Base-by-base conservation (phyloP, 30 jellyfish, hydroid and myxozoan species). In the Pseudorhiza aurosa region DNA sequence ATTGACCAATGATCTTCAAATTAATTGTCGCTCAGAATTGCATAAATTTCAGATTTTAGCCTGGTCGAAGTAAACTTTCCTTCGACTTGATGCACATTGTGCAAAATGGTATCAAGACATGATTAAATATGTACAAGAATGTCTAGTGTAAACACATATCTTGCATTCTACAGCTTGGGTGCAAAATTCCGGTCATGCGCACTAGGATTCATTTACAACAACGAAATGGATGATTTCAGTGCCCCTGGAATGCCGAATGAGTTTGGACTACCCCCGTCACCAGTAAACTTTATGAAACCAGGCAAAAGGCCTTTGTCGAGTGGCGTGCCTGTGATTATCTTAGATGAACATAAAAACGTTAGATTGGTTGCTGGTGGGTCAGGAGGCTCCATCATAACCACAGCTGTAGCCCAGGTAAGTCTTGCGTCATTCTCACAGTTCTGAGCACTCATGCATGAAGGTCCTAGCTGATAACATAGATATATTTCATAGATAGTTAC, bases 171-270 rank as follows among this genome's bases (percentile, higher is more conserved):
- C 59, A 94, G 99, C 64, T 87, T 94, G 51, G 99, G 99, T 8
- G 99, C 99, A 0, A 94, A 94, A 40, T 94, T 94, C 78, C 92
- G 97, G 5, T 94, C 99, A 0, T 81, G 97, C 60, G 91, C 91
- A 15, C 71, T 87, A 19, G 99, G 99, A 9, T 94, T 94, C 64
- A 78, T 94, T 22, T 94, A 94, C 91, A 94, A 94, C 88, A 94
- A 94, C 46, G 99, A 94, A 45, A 94, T 94, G 99, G 99, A 94
- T 44, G 99, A 94, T 62, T 94, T 94, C 80, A 87, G 99, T 39
- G 71, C 91, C 0, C 99, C 99, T n/a, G 96, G 91, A 27, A 57
- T 86, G 76, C 80, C 97, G 7, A 94, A 94, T 68, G 97, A 83
- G 72, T 94, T 87, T 46, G 97, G 96, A 0, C 71, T 94, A 26